Evolutionary conservation across 2,797 vertebrate genomes (phyloP).

Genomic region (Acipenser ruthenus): DNA sequence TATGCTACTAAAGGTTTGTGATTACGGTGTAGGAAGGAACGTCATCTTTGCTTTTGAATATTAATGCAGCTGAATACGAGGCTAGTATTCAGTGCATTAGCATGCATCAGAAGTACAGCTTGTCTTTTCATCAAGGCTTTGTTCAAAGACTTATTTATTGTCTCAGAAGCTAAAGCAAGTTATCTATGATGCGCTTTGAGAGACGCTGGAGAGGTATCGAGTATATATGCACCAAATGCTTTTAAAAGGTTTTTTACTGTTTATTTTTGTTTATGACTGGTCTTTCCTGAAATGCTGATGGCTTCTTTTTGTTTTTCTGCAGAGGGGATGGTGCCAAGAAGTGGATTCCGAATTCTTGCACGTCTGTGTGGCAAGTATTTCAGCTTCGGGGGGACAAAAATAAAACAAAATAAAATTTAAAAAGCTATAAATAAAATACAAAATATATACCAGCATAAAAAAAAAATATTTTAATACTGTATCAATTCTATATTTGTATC

Average conservation of each 20-base stretch:
- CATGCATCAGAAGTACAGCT: constrained; percentile 24
- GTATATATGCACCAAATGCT: neutral
- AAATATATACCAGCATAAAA: too few relatives aligned
- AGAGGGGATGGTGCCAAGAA: constrained; percentile 21
- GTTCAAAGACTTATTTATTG: constrained; percentile 27
- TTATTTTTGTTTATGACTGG: neutral
- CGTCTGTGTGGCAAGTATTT: constrained; percentile 35
- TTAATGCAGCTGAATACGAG: constrained; percentile 26
- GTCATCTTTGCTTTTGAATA: constrained; percentile 31
- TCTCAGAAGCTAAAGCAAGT: constrained; percentile 12
- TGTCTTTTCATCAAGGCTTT: constrained; percentile 36
- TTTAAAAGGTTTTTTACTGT: constrained; percentile 3
- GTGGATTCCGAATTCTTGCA: constrained; percentile 24
- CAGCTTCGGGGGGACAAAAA: constrained; percentile 10
- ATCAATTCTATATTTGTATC: too few relatives aligned
- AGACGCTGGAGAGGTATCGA: neutral
- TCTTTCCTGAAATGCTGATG: constrained; percentile 13
- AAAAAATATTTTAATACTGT: neutral
- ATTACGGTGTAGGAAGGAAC: constrained; percentile 20
- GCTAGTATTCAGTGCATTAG: constrained; percentile 28
- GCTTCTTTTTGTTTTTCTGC: constrained; percentile 26
- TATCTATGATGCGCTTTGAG: constrained; percentile 1
- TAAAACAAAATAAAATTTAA: neutral
- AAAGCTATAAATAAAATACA: neutral
- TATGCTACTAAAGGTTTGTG: constrained; percentile 7